A percentile compares a stretch with the other conserved stretches of the same genome.
Conservation (phyloP, 2,888 invertebrate genomes). For the Erebia epiphron region DNA sequence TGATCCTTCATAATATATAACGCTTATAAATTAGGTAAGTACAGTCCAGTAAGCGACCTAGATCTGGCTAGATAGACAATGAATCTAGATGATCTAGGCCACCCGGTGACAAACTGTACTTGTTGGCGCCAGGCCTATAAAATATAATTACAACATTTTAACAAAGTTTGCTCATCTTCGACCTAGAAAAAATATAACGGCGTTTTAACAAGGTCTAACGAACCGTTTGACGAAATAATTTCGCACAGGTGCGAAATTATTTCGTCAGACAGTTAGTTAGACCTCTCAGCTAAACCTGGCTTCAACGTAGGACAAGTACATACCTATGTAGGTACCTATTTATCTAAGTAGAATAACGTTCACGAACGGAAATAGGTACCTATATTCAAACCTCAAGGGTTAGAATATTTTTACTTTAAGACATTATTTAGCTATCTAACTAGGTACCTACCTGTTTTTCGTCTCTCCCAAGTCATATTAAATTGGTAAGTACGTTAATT, state of each 20-base stretch:
- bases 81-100: slow-evolving; percentile 50
- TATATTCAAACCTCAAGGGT: not conserved
- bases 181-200: not conserved
- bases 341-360: not conserved
- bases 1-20: not conserved
- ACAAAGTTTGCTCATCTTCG: not conserved
- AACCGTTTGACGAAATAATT: not conserved
- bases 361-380: not conserved
- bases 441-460: not conserved
- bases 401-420: too few species aligned
- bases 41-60: slow-evolving; percentile 18
- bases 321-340: not conserved
- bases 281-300: too few species aligned
- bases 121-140: slow-evolving; percentile 46
- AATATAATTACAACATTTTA: slow-evolving; percentile 10
- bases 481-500: too few species aligned
- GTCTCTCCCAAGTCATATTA: not conserved
- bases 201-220: not conserved
- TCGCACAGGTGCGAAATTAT: too few species aligned
- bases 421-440: too few species aligned
- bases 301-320: too few species aligned
- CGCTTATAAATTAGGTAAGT: not conserved
- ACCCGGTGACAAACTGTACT: slow-evolving; percentile 35
- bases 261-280: too few species aligned
- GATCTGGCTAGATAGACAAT: slow-evolving; percentile 38